Evolutionary conservation across 2,797 vertebrate genomes (phyloP), one percentile per base, ranked within the genome.

Genomic region (Salmo trutta): DNA sequence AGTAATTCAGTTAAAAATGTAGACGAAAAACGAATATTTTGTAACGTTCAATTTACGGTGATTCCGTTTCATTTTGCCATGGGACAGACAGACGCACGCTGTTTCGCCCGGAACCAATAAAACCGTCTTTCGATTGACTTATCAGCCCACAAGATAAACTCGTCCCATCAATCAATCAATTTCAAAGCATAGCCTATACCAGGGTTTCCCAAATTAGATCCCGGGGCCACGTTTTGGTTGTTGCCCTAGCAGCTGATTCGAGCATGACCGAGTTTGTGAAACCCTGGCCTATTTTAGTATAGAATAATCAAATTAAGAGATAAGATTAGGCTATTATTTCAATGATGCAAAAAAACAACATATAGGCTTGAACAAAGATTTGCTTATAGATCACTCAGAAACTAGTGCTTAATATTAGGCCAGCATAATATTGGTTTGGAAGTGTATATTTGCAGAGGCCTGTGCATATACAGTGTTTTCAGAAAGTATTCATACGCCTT

Each of bases 71-170:
- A 27, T 64, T 64, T 64, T 27, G 21, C 3, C 21, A 21, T 64
- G n/a, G 19, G 56, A 21, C 56, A 59, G 56, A 59, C 8, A 59
- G 56, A 59, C 8, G 56, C 19, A 59, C 56, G n/a, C 56, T 21
- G 21, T 24, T 64, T 64, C 59, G 24, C 59, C 59, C 24, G 10
- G 3, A 64, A 64, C 59, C 19, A 64, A 64, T 64, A 64, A 64
- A 64, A 27, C 59, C 24, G 59, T 64, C 59, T 24, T 64, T 64
- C 59, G 59, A 64, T 24, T 47, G 10, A 47, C 41, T 64, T 21
- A 64, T 24, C 59, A 64, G n/a, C n/a, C 21, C 59, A 64, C 21
- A 64, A 64, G 59, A 64, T 64, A 64, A 64, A 47, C 41, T 64
- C 21, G 21, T 64, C 21, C 21, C 59, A 64, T 64, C 59, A 64